Evolutionary conservation across 1,140 invertebrate species (phyloP), one percentile per base, ranked within the genome.

Genomic region (Pemphigus obesinymphae): DNA sequence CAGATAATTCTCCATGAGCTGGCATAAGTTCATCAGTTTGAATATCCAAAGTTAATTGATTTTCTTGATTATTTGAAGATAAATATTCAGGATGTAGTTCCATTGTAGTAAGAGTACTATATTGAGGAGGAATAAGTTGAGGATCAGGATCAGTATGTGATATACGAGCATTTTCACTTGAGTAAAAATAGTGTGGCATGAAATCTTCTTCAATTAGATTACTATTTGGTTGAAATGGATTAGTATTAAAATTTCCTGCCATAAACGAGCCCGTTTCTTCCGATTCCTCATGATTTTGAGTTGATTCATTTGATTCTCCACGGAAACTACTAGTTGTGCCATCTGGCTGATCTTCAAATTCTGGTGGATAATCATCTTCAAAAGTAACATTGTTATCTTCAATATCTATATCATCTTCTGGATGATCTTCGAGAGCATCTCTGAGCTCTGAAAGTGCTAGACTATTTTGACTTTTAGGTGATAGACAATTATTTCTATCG

Each of bases 1-100:
- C 93, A 7, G 93, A 94, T 15, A 94, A 88, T 87, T 94, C 93
- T 10, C 93, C 94, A 83, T 92, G 89, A 0, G 94, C 91, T 45
- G 94, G 93, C 93, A 95, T 95, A 75, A 91, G 91, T 86, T 95
- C 94, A 85, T 95, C 93, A 0, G 93, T 91, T 83, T 92, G 90
- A 84, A 95, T 94, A 85, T 94, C 92, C n/a, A 85, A 63, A 7
- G 83, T 75, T 53, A 73, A 31, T 75, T 72, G 37, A 50, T 53
- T 31, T 72, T 82, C 63, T 50, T 40, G 63, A 82, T 55, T 37
- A 17, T 70, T 70, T 55, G 40, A 53, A 0, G 81, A 82, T 53
- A 70, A 72, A 70, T 72, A 70, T 55, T 75, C 68, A 20, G 70
- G 29, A 23, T 55, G 68, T 76, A 82, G 5, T 61, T 78, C 75